Percentiles rank a stretch among this genome's conserved stretches.
Evolutionary conservation across 2,888 invertebrate genomes (phyloP).

Genomic region (Anticlea derivata): DNA sequence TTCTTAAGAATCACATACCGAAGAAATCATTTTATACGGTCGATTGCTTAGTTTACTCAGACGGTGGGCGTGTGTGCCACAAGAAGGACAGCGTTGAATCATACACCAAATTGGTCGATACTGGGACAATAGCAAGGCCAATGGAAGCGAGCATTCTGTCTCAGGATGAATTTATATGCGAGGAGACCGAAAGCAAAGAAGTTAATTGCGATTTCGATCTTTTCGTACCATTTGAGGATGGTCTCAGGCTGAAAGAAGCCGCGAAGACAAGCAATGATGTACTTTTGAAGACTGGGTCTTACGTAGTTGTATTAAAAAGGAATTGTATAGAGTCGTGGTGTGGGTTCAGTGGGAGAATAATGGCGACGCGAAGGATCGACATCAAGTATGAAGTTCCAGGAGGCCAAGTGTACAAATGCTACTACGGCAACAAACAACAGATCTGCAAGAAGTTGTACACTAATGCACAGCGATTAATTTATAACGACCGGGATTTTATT

Average conservation of each 20-base stretch:
- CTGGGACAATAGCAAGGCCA: slow-evolving; percentile 61
- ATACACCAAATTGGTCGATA: slow-evolving; percentile 59
- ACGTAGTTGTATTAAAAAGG: slow-evolving; percentile 51
- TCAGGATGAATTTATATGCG: slow-evolving; percentile 72
- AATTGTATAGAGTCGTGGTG: slow-evolving; percentile 62
- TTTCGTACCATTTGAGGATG: slow-evolving; percentile 55
- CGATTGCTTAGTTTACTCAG: slow-evolving; percentile 68
- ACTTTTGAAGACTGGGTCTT: slow-evolving; percentile 57
- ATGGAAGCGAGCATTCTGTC: slow-evolving; percentile 59
- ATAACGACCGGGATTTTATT: slow-evolving; percentile 47
- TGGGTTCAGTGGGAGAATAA: slow-evolving; percentile 56
- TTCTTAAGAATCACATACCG: slow-evolving; percentile 56
- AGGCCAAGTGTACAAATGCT: slow-evolving; percentile 65
- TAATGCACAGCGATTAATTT: slow-evolving; percentile 32
- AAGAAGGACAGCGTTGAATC: slow-evolving; percentile 56
- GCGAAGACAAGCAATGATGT: slow-evolving; percentile 50
- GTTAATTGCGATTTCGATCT: slow-evolving; percentile 65
- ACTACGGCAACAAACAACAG: slow-evolving; percentile 67
- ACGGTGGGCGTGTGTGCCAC: slow-evolving; percentile 66
- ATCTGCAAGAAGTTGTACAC: slow-evolving; percentile 59
- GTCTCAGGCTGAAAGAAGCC: slow-evolving; percentile 52
- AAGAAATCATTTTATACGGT: slow-evolving; percentile 63
- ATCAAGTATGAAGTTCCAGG: slow-evolving; percentile 56
- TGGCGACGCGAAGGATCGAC: slow-evolving; percentile 42
- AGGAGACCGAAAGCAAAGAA: slow-evolving; percentile 50